A percentile compares a stretch with the other conserved stretches of the same genome.
These are phyloP conservation scores for Aradus depressus DNA, from an alignment of 2,888 invertebrate genomes.

Conservation along the genomic window DNA sequence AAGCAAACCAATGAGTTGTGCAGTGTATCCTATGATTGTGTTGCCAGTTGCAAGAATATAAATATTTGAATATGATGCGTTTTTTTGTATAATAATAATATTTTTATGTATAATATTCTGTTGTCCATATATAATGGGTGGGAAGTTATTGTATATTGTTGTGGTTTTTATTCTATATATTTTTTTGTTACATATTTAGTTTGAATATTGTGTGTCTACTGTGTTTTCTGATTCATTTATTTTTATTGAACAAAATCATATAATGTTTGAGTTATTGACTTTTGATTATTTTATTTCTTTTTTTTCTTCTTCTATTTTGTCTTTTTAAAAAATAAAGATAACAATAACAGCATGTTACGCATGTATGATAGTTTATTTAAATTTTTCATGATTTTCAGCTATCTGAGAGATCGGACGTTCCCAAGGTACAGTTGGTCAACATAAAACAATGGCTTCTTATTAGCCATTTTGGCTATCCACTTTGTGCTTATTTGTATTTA, in stretches of 20 bases:
- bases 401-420: conserved; percentile 85
- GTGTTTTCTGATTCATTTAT: neutral
- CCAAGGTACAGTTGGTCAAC: conserved; percentile 55
- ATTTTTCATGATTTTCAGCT: conserved; percentile 48
- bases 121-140: no score
- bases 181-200: neutral
- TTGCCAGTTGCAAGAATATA: no score
- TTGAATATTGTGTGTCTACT: neutral
- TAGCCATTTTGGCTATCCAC: conserved; percentile 9
- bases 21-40: no score
- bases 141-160: no score
- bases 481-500: conserved; percentile 13
- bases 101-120: no score
- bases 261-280: neutral
- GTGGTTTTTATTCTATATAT: neutral
- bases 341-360: conserved; percentile 31
- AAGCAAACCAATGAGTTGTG: no score
- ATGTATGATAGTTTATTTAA: conserved; percentile 32
- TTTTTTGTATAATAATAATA: no score
- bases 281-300: neutral
- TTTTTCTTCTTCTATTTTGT: conserved; percentile 10
- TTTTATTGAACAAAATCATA: conserved; percentile 2
- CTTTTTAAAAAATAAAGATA: no score
- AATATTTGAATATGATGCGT: no score
- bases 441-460: conserved; percentile 19